Conservation (phyloP, 2,797 vertebrate species). For the Bufotes viridis region DNA sequence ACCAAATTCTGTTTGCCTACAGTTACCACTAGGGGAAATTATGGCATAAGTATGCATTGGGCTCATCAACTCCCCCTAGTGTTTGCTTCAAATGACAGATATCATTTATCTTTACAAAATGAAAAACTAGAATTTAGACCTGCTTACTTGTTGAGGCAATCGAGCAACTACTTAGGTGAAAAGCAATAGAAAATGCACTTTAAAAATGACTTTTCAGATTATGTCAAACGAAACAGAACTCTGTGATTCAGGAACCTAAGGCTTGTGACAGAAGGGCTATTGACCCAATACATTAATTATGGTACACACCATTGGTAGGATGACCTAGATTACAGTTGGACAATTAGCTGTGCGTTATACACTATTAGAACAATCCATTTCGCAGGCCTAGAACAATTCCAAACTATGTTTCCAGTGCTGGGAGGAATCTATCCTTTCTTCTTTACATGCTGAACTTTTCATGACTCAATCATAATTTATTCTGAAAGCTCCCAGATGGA, state of each 20-base stretch:
- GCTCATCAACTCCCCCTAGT: neutral
- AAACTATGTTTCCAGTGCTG: neutral
- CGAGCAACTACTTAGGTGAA: neutral
- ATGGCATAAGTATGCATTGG: neutral
- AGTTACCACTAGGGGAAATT: neutral
- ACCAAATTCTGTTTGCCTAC: neutral
- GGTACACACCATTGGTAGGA: neutral
- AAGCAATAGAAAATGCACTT: neutral
- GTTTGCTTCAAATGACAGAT: neutral
- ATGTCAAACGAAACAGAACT: neutral
- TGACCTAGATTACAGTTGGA: neutral
- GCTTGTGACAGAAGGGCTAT: neutral
- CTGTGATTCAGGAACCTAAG: neutral
- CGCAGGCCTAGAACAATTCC: neutral
- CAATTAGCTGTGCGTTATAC: neutral
- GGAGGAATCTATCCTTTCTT: conserved; percentile 22
- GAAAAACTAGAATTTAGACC: neutral
- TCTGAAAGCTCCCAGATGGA: conserved; percentile 55
- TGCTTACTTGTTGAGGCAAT: neutral
- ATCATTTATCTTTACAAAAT: neutral
- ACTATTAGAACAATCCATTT: neutral
- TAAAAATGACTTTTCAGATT: too few species aligned
- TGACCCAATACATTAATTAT: neutral
- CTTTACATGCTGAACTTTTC: conserved; percentile 53
- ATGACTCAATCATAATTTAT: conserved; percentile 55